Evolutionary conservation across 2,797 vertebrate genomes (phyloP), one percentile per base, ranked within the genome.

Genomic region (Yasuhikotakia modesta): DNA sequence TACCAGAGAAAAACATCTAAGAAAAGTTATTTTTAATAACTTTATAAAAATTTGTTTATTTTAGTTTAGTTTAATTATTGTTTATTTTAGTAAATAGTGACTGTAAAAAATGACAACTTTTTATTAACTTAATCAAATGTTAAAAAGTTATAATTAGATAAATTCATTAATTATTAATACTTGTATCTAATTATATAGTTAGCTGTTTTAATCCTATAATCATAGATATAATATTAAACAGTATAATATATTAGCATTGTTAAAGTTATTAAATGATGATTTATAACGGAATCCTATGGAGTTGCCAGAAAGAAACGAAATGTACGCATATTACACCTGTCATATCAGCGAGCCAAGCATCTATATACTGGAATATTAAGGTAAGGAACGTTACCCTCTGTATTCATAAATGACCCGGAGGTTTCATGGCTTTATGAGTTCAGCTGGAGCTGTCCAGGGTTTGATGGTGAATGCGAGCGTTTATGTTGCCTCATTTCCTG

Each of bases 401-500:
- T 58, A 67, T 68, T 57, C 53, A 68, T 22, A 32, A 55, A 60
- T 50, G 74, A 76, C 21, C 65, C 2, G 21, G 35, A 76, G 67
- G 70, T 73, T 80, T 70, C 39, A 58, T 32, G 32, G 46, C 45
- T 75, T 57, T 79, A 65, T 84, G 79, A 82, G 76, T 85, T 79
- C 79, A 65, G 78, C 78, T 76, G 78, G 81, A 81, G 82, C 78
- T 85, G 85, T 87, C 83, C 81, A 80, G 79, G 75, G 85, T 86
- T 85, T 75, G 79, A 87, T 87, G 84, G 87, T 86, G 79, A 80
- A 80, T 66, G 79, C 78, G 86, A 87, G 89, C 82, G 84, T 87
- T 90, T 88, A 88, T 84, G 87, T 88, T 90, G 87, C 91, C 89
- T 93, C 91, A 92, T 92, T 92, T 93, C 91, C 91, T 92, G 91